A percentile compares a stretch with the other conserved stretches of the same genome.
These are phyloP conservation scores for Argentina silus DNA, from an alignment of 2,797 vertebrate genomes.

Conservation along the genomic window DNA sequence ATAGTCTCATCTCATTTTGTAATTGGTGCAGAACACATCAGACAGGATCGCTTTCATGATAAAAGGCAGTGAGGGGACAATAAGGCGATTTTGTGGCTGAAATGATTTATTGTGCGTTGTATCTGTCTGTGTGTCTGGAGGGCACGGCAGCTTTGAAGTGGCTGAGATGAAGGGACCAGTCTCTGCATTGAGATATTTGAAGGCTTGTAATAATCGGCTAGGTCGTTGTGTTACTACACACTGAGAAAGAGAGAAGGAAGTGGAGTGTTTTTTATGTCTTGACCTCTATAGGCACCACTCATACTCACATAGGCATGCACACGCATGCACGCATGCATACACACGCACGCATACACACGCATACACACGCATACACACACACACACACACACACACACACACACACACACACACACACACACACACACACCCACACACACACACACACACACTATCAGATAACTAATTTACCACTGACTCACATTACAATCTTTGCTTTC, in stretches of 20 bases:
- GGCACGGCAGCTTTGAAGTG: conserved; percentile 64
- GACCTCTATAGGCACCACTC: conserved; percentile 6
- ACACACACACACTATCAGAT: not conserved
- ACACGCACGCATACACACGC: not conserved
- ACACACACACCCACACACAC: conserved; percentile 4
- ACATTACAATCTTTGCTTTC: no score
- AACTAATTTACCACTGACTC: not conserved
- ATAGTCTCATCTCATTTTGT: not conserved
- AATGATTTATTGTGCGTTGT: conserved; percentile 56
- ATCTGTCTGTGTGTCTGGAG: conserved; percentile 43
- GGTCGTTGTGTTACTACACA: conserved; percentile 40
- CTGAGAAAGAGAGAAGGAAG: not conserved
- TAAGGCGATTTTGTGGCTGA: conserved; percentile 36
- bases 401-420: not conserved
- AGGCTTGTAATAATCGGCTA: conserved; percentile 48
- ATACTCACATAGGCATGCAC: not conserved
- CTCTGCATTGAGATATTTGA: conserved; percentile 43
- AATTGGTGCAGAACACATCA: conserved; percentile 27
- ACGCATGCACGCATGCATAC: not conserved
- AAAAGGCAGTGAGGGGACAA: conserved; percentile 42
- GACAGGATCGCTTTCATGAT: conserved; percentile 39
- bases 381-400: not conserved
- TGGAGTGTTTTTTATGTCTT: conserved; percentile 7
- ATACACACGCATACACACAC: not conserved
- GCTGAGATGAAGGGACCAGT: conserved; percentile 54